Evolutionary conservation across 35 echinoderm and acorn worm species (phyloP).

Genomic region (Heliocidaris tuberculata): DNA sequence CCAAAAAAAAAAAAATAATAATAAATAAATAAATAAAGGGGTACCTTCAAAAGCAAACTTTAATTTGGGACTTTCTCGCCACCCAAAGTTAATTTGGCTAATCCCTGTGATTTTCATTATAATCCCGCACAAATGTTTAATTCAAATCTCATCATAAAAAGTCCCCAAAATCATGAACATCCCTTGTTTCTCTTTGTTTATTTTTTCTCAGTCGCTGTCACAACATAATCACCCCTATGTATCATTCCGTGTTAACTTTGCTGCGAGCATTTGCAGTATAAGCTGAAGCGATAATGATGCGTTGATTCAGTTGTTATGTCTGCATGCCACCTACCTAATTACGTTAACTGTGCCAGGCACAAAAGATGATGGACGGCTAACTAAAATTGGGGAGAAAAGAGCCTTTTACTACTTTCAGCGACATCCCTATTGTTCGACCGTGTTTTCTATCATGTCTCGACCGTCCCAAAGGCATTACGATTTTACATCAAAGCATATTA

Average conservation of each 20-base stretch:
- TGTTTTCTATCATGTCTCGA: background rate
- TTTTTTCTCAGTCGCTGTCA: background rate
- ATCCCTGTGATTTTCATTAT: too few species aligned
- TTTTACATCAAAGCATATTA: background rate
- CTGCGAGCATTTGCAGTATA: background rate
- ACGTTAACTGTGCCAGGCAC: conserved; percentile 1
- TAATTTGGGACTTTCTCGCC: too few species aligned
- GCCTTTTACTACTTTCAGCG: background rate
- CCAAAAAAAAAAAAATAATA: too few species aligned
- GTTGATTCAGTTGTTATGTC: background rate
- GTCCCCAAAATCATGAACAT: background rate
- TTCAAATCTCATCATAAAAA: background rate
- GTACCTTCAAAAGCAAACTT: too few species aligned
- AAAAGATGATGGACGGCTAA: background rate
- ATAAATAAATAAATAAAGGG: too few species aligned
- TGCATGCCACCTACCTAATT: background rate
- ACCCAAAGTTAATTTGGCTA: too few species aligned
- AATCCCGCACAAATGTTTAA: too few species aligned
- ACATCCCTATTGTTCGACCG: background rate
- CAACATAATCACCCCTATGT: background rate
- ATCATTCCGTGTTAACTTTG: background rate
- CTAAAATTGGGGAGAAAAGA: background rate
- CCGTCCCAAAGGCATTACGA: background rate
- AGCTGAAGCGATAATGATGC: background rate
- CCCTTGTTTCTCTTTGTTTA: background rate